Base-by-base conservation (phyloP, 2,888 invertebrate species). In the Lamproptera curius region DNA sequence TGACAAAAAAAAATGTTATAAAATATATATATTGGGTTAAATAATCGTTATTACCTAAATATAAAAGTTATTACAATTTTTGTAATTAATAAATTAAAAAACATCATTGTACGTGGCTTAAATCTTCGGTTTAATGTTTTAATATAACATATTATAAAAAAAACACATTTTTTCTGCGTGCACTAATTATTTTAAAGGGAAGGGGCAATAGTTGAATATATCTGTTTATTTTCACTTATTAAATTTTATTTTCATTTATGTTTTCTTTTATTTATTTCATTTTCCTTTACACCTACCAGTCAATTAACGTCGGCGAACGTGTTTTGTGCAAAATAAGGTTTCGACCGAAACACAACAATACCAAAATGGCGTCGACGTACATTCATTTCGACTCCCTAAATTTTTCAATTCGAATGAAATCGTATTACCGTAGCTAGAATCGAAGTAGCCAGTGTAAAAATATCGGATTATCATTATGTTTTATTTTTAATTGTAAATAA, bases 301-400 rank as follows among this genome's bases (percentile, higher is more conserved):
- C 85, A 86, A 85, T 86, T 86, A 85, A 53, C 48, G 53, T 54
- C 56, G 23, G 28, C 47, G 55, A 36, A 52, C 50, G 10, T 28
- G 15, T 41, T 51, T 20, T 39, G 11, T n/a, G 23, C 34, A 16
- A 35, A 15, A n/a, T n/a, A n/a, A 16, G 35, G 11, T 16, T 11
- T 16, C n/a, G 14, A 34, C n/a, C 13, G 33, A 37, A 39, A 40
- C 49, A 33, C 43, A 34, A 40, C 39, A 31, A 37, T 47, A 56
- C 46, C 41, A 43, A 42, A 38, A 14, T 50, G 56, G 47, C 52
- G 43, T 42, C 42, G 57, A 52, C 45, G 51, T 20, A 42, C 34
- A 47, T 56, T 69, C 66, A 36, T 69, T 81, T 85, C 66, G 86
- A 83, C 86, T 87, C 86, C 86, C 86, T 87, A 85, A 86, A 85